Base-by-base conservation (phyloP, 1,140 invertebrate genomes). In the Bombus superbus region DNA sequence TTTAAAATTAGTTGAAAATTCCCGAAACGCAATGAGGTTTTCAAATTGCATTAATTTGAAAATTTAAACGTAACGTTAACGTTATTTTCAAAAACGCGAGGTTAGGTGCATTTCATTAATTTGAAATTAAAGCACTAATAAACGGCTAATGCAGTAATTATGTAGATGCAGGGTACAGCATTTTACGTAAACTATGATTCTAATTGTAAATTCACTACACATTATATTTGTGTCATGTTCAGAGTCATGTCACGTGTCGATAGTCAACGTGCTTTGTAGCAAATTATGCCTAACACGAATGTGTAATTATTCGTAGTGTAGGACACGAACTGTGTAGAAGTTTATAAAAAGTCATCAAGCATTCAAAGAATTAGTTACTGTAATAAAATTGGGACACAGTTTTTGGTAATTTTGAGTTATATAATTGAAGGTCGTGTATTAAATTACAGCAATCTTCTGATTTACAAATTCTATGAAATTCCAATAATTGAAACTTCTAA, bases 141-240 rank as follows among this genome's bases (percentile, higher is more conserved):
- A 71, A 68, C 78, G 40, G 32, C 4, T 57, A 40, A 40, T 53
- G 5, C 18, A 57, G 25, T 40, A 40, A 69, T 71, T 71, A 57
- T 35, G 13, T 25, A 35, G 35, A 35, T 66, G n/a, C 10, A 77
- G 8, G 10, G n/a, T 15, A 78, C 4, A 10, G 25, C 32, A 22
- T 44, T 64, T 25, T 71, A 28, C 25, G 15, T 35, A 13, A 68
- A 44, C 32, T 47, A 79, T 68, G 11, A 8, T 32, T 80, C 44
- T 80, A 71, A 53, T 80, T 80, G 44, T 40, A 80, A 69, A 80
- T 80, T 80, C 78, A 40, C 13, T 71, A 44, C 78, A 57, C 78
- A 80, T 80, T 80, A 71, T 80, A 53, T 71, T 80, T 80, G 35
- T 40, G 18, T n/a, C 44, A 25, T 38, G 66, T 71, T 53, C 25